Evolutionary conservation across 2,797 vertebrate species (phyloP).

Genomic region (Helicolenus hilgendorfi): DNA sequence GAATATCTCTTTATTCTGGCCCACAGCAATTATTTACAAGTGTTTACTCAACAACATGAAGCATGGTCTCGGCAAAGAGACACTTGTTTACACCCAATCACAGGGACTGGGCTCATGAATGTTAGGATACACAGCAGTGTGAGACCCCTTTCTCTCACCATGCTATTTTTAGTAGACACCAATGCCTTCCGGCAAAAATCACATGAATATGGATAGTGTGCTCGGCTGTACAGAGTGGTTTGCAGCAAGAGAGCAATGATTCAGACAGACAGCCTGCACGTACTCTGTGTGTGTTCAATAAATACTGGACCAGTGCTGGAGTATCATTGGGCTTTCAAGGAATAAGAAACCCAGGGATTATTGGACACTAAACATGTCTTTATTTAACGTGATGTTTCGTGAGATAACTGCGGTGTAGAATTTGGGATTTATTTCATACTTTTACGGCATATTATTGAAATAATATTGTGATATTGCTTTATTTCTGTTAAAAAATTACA

Average conservation of each 20-base stretch:
- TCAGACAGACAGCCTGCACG: conserved; percentile 85
- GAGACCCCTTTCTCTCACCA: conserved; percentile 88
- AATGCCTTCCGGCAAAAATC: conserved; percentile 91
- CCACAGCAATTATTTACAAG: conserved; percentile 70
- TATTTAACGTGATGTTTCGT: not conserved
- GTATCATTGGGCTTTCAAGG: conserved; percentile 36
- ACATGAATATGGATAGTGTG: conserved; percentile 92
- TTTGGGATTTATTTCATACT: not conserved
- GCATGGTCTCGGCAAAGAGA: conserved; percentile 63
- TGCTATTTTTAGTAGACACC: conserved; percentile 92
- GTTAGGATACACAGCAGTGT: conserved; percentile 80
- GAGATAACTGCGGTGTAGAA: not conserved
- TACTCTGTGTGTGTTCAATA: conserved; percentile 76
- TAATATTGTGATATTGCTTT: not conserved
- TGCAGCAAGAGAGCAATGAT: conserved; percentile 84
- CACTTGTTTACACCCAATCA: conserved; percentile 86
- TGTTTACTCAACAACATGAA: conserved; percentile 72
- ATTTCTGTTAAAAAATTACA: not conserved
- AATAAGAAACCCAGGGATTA: not conserved
- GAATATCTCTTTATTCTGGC: conserved; percentile 51
- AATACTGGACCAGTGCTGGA: conserved; percentile 52
- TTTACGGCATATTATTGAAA: not conserved
- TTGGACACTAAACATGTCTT: not conserved
- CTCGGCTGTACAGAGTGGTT: conserved; percentile 86
- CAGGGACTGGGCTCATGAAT: conserved; percentile 74